Evolutionary conservation across 2,113 vertebrate species (phyloP).

Genomic region (Hucho hucho): DNA sequence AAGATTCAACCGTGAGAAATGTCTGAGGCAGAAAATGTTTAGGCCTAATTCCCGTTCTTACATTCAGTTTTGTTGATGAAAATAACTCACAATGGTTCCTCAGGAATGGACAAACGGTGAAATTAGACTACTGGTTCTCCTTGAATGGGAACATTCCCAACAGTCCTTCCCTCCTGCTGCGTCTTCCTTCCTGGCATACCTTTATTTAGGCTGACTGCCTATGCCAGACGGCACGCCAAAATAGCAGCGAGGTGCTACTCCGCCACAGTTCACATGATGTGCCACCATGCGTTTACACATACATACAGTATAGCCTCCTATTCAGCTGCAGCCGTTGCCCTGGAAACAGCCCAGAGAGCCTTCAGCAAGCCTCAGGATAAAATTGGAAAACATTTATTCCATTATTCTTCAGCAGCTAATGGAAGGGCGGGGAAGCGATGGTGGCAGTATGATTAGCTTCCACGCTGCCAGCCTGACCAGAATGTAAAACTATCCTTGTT

Average conservation of each 20-base stretch:
- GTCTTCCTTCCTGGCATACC: not conserved
- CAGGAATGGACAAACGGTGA: no score
- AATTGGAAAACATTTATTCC: constrained; percentile 10
- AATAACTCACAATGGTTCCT: no score
- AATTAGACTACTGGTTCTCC: not conserved
- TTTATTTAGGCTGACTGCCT: not conserved
- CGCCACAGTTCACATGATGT: constrained; percentile 3
- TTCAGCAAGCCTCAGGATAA: constrained; percentile 26
- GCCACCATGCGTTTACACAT: constrained; percentile 6
- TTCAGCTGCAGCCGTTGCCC: constrained; percentile 36
- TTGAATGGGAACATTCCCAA: not conserved
- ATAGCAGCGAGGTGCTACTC: constrained; percentile 8
- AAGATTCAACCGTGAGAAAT: not conserved
- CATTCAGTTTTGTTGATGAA: no score
- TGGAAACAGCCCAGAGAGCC: constrained; percentile 37
- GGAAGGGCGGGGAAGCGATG: not conserved
- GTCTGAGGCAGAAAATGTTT: not conserved
- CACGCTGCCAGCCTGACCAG: not conserved
- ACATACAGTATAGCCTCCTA: constrained; percentile 2
- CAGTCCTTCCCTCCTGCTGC: not conserved
- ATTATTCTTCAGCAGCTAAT: not conserved
- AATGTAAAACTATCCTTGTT: not conserved
- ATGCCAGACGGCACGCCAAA: constrained; percentile 14
- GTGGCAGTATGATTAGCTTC: not conserved
- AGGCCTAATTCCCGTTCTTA: no score